Conservation (phyloP, 2,797 vertebrate species). For the Okamejei kenojei region DNA sequence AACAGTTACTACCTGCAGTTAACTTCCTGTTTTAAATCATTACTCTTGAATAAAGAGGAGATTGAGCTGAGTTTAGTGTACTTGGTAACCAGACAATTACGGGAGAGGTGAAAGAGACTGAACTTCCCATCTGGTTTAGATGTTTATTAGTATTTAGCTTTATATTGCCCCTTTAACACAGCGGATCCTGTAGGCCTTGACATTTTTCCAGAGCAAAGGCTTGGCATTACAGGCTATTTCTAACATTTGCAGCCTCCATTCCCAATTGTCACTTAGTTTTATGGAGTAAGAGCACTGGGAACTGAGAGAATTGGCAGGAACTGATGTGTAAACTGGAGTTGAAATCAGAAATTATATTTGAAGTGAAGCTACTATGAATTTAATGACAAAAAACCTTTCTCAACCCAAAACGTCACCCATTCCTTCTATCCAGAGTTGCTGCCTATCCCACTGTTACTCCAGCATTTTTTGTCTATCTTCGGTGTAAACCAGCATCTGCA, state of each 20-base stretch:
- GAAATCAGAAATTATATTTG: not conserved
- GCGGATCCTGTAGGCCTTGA: not conserved
- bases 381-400: not conserved
- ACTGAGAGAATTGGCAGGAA: not conserved
- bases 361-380: not conserved
- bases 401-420: too few relatives aligned
- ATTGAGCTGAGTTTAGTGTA: not conserved
- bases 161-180: not conserved
- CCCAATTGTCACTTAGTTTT: not conserved
- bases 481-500: too few relatives aligned
- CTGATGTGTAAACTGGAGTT: not conserved
- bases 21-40: slow-evolving; percentile 23
- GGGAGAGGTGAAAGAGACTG: not conserved
- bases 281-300: not conserved
- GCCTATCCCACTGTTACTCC: too few relatives aligned
- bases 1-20: slow-evolving; percentile 27
- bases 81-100: not conserved
- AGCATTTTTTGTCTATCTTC: too few relatives aligned
- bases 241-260: not conserved
- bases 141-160: not conserved
- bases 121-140: not conserved
- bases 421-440: too few relatives aligned
- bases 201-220: not conserved
- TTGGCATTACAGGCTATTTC: not conserved
- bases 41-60: not conserved